Percentiles rank a stretch among this genome's conserved stretches.
These are phyloP conservation scores for Phocides pigmalion DNA, from an alignment of 1,140 invertebrate species.

Conservation along the genomic window DNA sequence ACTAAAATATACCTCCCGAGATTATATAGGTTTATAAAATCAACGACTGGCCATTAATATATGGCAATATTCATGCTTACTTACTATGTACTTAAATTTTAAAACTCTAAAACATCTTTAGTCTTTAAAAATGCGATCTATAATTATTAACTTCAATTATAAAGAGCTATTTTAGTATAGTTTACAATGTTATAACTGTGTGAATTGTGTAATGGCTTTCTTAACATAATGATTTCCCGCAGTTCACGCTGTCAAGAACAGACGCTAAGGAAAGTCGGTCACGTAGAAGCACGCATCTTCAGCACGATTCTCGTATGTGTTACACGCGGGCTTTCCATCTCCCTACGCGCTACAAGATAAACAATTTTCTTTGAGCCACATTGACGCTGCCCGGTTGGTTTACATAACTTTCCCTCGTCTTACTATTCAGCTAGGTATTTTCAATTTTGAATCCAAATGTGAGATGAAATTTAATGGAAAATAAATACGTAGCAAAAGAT, in stretches of 20 bases:
- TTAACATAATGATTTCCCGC: background rate
- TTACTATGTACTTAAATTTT: too few species aligned
- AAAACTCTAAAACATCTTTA: too few species aligned
- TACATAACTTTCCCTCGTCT: background rate
- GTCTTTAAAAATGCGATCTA: too few species aligned
- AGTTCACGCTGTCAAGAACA: slow-evolving; percentile 8
- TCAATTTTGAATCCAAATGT: background rate
- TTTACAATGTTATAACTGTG: too few species aligned
- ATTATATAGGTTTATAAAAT: too few species aligned
- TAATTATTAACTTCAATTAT: too few species aligned
- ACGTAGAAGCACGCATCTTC: slow-evolving; percentile 5
- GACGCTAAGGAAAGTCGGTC: slow-evolving; percentile 22
- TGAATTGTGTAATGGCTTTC: background rate
- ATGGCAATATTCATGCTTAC: too few species aligned
- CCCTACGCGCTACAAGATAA: slow-evolving; percentile 20
- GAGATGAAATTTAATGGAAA: background rate
- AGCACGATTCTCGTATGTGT: slow-evolving; percentile 20
- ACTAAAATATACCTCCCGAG: too few species aligned
- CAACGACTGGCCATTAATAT: too few species aligned
- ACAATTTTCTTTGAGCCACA: slow-evolving; percentile 15
- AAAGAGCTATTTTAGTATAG: too few species aligned
- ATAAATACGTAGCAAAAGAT: too few species aligned
- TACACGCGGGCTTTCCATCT: slow-evolving; percentile 11
- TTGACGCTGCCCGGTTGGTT: slow-evolving; percentile 9
- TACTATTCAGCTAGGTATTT: background rate